A percentile compares a stretch with the other conserved stretches of the same genome.
phyloP scores from a whole-genome alignment of 2,888 invertebrate species.

The Diploptera punctata region DNA sequence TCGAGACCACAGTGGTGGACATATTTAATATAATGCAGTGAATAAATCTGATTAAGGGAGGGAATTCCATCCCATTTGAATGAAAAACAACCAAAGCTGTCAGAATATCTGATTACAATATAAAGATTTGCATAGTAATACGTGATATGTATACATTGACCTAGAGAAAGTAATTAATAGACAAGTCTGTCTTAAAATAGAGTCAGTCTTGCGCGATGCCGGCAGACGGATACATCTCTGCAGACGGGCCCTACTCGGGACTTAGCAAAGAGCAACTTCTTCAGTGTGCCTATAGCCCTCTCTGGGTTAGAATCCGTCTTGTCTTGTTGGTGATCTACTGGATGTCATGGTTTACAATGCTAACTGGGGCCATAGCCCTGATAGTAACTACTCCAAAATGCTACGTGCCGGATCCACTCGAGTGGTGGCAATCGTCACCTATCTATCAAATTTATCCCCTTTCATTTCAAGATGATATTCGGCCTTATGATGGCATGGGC shows the following conservation, averaged over 20 bases:
- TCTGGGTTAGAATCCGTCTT: constrained; percentile 7
- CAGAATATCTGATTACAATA: too few species aligned
- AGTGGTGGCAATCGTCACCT: constrained; percentile 7
- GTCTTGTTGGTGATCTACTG: not conserved
- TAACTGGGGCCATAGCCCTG: not conserved
- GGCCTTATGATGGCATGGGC: not conserved
- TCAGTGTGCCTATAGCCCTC: not conserved
- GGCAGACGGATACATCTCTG: not conserved
- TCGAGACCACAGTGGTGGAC: too few species aligned
- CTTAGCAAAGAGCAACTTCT: constrained; percentile 15
- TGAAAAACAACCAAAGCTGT: too few species aligned
- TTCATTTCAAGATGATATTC: not conserved
- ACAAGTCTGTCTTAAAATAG: constrained; percentile 12
- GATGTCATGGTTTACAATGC: not conserved
- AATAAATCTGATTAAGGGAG: too few species aligned
- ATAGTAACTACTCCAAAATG: not conserved
- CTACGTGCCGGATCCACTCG: not conserved
- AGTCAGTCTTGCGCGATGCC: not conserved
- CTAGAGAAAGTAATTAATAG: too few species aligned
- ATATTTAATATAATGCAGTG: too few species aligned
- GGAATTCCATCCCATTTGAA: too few species aligned
- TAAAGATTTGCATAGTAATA: too few species aligned
- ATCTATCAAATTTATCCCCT: not conserved
- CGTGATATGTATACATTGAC: too few species aligned
- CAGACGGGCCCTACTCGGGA: constrained; percentile 5